A percentile compares a stretch with the other conserved stretches of the same genome.
Evolutionary conservation across 2,113 vertebrate genomes (phyloP).

Genomic region (Myanophis thanlyinensis): DNA sequence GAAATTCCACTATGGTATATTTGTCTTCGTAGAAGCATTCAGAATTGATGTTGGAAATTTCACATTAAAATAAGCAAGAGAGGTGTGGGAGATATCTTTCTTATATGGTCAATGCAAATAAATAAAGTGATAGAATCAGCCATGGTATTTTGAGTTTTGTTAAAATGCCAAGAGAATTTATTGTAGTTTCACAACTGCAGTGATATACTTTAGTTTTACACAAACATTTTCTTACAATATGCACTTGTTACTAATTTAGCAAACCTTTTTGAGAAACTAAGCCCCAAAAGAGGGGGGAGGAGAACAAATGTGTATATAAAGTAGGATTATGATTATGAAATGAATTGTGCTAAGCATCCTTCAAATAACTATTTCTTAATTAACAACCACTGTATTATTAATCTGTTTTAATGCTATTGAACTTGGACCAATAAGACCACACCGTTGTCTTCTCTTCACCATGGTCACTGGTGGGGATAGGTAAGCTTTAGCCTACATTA

Average conservation of each 20-base stretch:
- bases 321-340: neutral
- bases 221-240: neutral
- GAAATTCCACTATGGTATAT: neutral
- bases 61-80: neutral
- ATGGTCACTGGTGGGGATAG: neutral
- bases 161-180: neutral
- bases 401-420: neutral
- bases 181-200: neutral
- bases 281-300: neutral
- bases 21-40: neutral
- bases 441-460: neutral
- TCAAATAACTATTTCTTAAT: neutral
- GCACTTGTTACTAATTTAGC: neutral
- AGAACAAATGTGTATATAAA: neutral
- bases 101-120: neutral
- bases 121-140: neutral
- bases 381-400: neutral
- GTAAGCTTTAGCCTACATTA: neutral
- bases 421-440: neutral
- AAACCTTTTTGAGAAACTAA: neutral
- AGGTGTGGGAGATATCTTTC: neutral
- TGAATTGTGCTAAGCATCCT: neutral
- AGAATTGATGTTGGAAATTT: neutral
- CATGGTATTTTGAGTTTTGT: neutral
- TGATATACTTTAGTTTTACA: neutral